Conservation (phyloP, 1,140 invertebrate genomes). For the Brachionus paranguensis region DNA sequence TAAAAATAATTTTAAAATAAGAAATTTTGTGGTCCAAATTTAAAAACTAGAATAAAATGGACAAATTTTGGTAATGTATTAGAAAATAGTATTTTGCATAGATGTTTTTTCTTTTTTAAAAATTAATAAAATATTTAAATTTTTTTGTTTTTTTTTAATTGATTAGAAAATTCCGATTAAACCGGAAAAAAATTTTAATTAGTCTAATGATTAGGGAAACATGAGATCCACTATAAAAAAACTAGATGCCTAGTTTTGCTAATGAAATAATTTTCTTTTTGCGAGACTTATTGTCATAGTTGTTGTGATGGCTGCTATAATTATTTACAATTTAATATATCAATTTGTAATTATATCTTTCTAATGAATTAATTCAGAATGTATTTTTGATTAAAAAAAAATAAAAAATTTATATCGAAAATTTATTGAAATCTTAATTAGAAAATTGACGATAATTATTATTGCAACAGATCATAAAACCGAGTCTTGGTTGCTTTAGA, state of each 20-base stretch:
- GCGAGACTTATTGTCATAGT: not conserved
- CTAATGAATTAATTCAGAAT: not conserved
- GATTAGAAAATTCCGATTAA: not conserved
- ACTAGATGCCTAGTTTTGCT: not conserved
- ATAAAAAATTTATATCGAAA: not conserved
- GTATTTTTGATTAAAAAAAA: not conserved
- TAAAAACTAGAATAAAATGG: not conserved
- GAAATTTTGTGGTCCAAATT: not conserved
- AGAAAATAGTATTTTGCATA: not conserved
- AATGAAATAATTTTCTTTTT: not conserved
- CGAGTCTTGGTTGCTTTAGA: not conserved
- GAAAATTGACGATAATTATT: not conserved
- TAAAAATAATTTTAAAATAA: not conserved
- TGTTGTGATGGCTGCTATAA: not conserved
- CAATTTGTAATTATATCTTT: not conserved
- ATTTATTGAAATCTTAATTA: not conserved
- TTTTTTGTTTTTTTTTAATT: not conserved
- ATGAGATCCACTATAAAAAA: not conserved
- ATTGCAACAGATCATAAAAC: not conserved
- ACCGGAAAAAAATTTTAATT: not conserved
- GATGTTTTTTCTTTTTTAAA: not conserved
- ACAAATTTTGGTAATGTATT: not conserved
- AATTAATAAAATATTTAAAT: not conserved
- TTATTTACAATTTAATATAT: slow-evolving; percentile 4
- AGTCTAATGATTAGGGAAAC: not conserved